Conservation (phyloP, 1,140 invertebrate species). For the Ectropis grisescens region DNA sequence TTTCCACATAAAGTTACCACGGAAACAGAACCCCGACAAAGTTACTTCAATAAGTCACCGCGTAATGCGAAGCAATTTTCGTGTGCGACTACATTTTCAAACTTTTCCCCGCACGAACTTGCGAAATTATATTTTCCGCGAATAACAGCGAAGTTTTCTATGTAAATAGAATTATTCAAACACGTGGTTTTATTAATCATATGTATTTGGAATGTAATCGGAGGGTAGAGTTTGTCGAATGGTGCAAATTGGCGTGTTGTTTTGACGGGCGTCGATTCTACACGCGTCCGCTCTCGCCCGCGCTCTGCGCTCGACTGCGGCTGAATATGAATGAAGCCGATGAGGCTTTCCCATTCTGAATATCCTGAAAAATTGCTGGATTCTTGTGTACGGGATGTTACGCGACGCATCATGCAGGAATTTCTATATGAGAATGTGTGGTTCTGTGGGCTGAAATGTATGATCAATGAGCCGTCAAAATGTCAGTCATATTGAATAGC, state of each 20-base stretch:
- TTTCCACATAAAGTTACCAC: neutral
- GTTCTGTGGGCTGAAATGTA: no score
- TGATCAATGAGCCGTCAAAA: no score
- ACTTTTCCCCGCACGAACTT: constrained; percentile 4
- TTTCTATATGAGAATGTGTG: neutral
- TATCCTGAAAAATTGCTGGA: constrained; percentile 16
- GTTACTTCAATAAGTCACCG: neutral
- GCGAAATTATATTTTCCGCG: constrained; percentile 2
- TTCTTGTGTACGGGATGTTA: constrained; percentile 3
- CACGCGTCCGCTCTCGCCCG: constrained; percentile 28
- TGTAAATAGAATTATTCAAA: no score
- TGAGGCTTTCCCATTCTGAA: constrained; percentile 35
- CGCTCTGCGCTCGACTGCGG: constrained; percentile 50
- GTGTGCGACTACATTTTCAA: constrained; percentile 1
- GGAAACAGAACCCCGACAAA: constrained; percentile 1
- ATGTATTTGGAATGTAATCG: no score
- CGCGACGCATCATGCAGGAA: neutral
- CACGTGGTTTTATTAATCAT: no score
- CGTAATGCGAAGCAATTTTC: neutral
- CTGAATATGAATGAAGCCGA: constrained; percentile 15
- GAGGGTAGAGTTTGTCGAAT: no score
- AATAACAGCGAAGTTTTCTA: constrained; percentile 3
- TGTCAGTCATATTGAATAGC: no score
- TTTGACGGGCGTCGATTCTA: no score
- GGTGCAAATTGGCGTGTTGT: no score